These are phyloP conservation scores for Ischnus inquisitorius DNA, from an alignment of 2,888 invertebrate species.

Conservation along the genomic window DNA sequence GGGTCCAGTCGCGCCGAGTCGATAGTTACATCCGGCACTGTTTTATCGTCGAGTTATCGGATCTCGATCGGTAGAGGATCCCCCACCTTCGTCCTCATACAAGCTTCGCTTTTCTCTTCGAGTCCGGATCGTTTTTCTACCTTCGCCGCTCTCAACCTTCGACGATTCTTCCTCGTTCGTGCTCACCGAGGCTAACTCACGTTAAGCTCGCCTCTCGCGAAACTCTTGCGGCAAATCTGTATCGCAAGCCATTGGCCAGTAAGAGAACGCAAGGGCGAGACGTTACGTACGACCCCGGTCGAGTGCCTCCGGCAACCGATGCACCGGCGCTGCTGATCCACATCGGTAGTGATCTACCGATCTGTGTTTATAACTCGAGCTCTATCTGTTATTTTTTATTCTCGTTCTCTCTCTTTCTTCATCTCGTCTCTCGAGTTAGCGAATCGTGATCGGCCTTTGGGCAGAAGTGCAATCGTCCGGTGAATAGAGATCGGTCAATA, in stretches of 20 bases:
- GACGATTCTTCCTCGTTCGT: constrained; percentile 11
- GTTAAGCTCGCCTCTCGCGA: constrained; percentile 1
- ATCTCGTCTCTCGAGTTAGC: constrained; percentile 21
- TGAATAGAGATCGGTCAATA: constrained; percentile 62
- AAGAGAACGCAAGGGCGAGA: constrained; percentile 32
- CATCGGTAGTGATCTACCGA: constrained; percentile 83
- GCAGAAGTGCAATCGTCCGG: constrained; percentile 78
- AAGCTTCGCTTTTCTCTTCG: background rate
- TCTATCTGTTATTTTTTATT: background rate
- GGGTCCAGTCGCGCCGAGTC: constrained; percentile 63
- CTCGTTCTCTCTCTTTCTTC: constrained; percentile 5
- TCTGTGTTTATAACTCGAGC: constrained; percentile 75
- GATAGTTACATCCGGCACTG: constrained; percentile 71
- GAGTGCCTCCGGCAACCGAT: constrained; percentile 28
- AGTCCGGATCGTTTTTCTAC: background rate
- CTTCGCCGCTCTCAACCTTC: background rate
- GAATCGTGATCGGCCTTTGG: constrained; percentile 83
- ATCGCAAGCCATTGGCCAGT: background rate
- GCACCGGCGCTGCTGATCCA: constrained; percentile 76
- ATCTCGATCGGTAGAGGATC: constrained; percentile 59
- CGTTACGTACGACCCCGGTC: constrained; percentile 55
- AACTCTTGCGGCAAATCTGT: constrained; percentile 17
- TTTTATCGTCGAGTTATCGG: constrained; percentile 71
- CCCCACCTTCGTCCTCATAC: background rate
- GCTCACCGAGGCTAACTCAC: background rate